Base-by-base conservation (phyloP, 2,888 invertebrate species). In the Heteromyza rotundicornis region DNA sequence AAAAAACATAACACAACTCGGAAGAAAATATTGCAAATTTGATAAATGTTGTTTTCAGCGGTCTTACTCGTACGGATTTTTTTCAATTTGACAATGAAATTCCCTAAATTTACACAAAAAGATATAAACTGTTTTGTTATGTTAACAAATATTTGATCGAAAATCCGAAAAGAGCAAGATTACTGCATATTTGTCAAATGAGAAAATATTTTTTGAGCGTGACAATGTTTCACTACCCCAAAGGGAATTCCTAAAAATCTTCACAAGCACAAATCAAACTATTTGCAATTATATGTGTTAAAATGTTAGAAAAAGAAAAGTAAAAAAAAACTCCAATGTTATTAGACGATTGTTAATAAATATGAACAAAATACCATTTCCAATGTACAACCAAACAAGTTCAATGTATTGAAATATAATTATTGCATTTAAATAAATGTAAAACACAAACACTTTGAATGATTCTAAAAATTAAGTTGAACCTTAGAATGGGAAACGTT, bases 351-450 rank as follows among this genome's bases (percentile, higher is more conserved):
- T 32, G 12, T 32, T 32, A 32, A 12, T 8, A 8, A 32, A 32
- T 32, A 32, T 32, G 32, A 32, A 32, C 32, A 32, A 32, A 32
- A 32, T n/a, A 12, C 32, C 12, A 32, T 32, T 32, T 12, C 7
- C 32, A n/a, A 14, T 10, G 8, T 14, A 40, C 40, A 14, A 40
- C 40, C 8, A 7, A 51, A 61, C 20, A 40, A 40, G n/a, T n/a
- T 60, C 27, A 22, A 57, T 68, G 66, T 69, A 67, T 54, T n/a
- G 24, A 53, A 10, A 27, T 32, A 27, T 8, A 16, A 17, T 19
- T 35, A 10, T 19, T 60, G 70, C 70, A 69, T 68, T 68, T 68
- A 52, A 52, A 52, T 27, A 52, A 52, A 52, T 52, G 60, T 64
- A 66, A 60, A 63, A 64, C 40, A 59, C 59, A 57, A 54, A 47